phyloP scores from a whole-genome alignment of 1,140 invertebrate genomes.

The Ectropis grisescens region DNA sequence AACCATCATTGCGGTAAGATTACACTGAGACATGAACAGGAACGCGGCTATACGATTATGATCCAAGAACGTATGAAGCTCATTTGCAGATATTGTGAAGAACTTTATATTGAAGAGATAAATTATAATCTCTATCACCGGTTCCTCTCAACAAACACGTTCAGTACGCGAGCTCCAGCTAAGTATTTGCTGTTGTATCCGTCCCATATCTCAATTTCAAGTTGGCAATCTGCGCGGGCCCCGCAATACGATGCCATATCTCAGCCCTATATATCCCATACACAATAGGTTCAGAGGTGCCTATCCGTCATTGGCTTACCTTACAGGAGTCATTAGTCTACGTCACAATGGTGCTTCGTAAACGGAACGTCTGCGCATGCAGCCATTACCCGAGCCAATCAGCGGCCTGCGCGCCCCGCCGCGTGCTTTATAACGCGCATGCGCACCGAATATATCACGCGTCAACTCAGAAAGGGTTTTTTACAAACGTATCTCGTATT shows the following conservation, averaged over 20 bases:
- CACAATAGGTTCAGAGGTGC: constrained; percentile 39
- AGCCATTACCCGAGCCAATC: constrained; percentile 48
- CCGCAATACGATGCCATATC: constrained; percentile 13
- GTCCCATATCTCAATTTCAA: not conserved
- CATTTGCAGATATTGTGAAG: no score
- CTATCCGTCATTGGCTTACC: constrained; percentile 58
- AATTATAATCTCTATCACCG: no score
- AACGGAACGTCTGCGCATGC: constrained; percentile 21
- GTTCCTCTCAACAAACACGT: no score
- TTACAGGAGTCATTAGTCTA: constrained; percentile 44
- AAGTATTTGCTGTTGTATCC: no score
- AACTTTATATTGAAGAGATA: no score
- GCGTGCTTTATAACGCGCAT: constrained; percentile 51
- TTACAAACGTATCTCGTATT: constrained; percentile 59
- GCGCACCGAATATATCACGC: constrained; percentile 53
- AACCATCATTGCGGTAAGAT: no score
- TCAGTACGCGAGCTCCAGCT: no score
- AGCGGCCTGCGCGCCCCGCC: constrained; percentile 38
- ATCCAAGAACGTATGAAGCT: no score
- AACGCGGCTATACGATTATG: no score
- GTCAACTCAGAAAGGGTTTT: constrained; percentile 51
- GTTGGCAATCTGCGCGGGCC: not conserved
- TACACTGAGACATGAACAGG: no score
- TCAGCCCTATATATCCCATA: constrained; percentile 12
- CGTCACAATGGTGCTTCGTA: constrained; percentile 22